Evolutionary conservation across 2,113 vertebrate genomes (phyloP), one percentile per base, ranked within the genome.

Genomic region (Oreochromis spilurus): DNA sequence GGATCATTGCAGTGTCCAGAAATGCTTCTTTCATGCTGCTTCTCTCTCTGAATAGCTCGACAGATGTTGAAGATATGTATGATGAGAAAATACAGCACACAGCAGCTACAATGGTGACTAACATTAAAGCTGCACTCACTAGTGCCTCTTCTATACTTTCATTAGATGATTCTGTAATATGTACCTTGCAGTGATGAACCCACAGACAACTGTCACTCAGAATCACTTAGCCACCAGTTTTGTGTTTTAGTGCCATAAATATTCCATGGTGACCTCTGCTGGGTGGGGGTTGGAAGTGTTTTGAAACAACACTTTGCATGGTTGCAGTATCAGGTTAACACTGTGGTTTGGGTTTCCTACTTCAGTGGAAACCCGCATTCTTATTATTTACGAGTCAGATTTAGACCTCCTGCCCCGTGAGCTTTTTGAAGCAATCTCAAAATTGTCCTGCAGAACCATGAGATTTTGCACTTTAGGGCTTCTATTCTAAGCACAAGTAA

Each of bases 401-500:
- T 78, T 19, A 79, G 81, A 19, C 58, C 24, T 79, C 24, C 29
- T 54, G 50, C 24, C 29, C 50, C 6, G 4, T 36, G 48, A 70
- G 45, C 45, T 31, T 77, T 34, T 52, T 31, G 16, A 12, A 17
- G 9, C 72, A 75, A 75, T 31, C 70, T 77, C 70, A 50, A 77
- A 50, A 77, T 19, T 31, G 24, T 31, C 43, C 70, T 5, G 45
- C 17, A 52, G 45, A 77, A 52, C 72, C 1, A 1, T 77, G 72
- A 77, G 45, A 77, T 77, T 52, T 77, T 31, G 72, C 72, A 77
- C 48, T 40, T 17, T 4, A 77, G 81, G 83, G 81, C 72, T 21
- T 82, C 79, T 90, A 10, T 40, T 86, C 78, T 36, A 31, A 70
- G 80, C 84, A 43, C 17, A 80, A 72, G 87, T 82, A 85, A 87